These are phyloP conservation scores for Pseudobourletiella spinata DNA, from an alignment of 1,140 invertebrate genomes.

Conservation along the genomic window DNA sequence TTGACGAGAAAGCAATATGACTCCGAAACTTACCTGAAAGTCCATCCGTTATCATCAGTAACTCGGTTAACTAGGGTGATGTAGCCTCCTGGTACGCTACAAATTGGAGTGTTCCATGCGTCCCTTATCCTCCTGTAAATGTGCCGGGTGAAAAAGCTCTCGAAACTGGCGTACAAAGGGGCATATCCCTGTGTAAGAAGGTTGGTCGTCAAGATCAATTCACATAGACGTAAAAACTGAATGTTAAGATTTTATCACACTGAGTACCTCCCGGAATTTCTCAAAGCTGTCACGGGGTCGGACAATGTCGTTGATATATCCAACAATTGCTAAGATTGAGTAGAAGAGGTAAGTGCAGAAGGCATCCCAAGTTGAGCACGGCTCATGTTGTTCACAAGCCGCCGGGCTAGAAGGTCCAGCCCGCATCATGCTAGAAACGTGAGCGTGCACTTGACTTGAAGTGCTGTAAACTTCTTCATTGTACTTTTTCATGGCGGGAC, in stretches of 20 bases:
- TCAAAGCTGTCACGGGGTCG: background rate
- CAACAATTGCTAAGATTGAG: background rate
- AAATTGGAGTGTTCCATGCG: constrained; percentile 89
- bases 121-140: constrained; percentile 82
- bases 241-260: no score
- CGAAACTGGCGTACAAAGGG: constrained; percentile 80
- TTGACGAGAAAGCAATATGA: background rate
- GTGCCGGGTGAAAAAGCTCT: constrained; percentile 90
- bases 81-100: constrained; percentile 77
- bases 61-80: constrained; percentile 73
- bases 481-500: no score
- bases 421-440: no score
- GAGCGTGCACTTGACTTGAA: no score
- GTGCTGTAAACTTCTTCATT: no score
- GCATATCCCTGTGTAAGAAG: constrained; percentile 62
- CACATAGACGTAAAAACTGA: background rate
- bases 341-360: background rate
- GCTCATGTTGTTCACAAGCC: no score
- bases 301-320: background rate
- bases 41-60: constrained; percentile 80
- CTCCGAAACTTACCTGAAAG: constrained; percentile 59
- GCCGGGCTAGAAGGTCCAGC: no score
- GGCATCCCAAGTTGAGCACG: background rate
- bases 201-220: background rate
- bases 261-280: constrained; percentile 10